These are phyloP conservation scores for Lepilemur ruficaudatus DNA, from an alignment of 2,797 vertebrate genomes.

Conservation along the genomic window DNA sequence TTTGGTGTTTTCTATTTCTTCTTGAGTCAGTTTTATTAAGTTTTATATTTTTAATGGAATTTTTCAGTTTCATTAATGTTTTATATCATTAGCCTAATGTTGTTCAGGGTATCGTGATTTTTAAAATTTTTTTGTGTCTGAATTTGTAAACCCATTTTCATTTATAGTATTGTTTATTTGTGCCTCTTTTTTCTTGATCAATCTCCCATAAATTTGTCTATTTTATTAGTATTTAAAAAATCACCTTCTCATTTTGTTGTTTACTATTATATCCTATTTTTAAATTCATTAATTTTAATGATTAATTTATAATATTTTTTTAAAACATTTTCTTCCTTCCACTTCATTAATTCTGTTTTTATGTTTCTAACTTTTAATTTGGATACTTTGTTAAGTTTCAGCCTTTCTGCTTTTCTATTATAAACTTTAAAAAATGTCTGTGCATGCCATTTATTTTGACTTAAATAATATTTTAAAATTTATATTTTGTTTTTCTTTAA, in stretches of 20 bases:
- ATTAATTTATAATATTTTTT: background rate
- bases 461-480: constrained; percentile 1
- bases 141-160: constrained; percentile 8
- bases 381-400: background rate
- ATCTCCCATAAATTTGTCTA: background rate
- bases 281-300: background rate
- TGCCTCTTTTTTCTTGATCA: background rate
- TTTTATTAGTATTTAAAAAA: background rate
- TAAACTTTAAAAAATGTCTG: background rate
- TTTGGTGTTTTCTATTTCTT: constrained; percentile 4
- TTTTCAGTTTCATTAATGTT: constrained; percentile 19
- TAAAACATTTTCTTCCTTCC: background rate
- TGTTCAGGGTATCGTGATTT: background rate
- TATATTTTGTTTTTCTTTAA: constrained; percentile 1
- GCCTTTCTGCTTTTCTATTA: background rate
- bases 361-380: constrained; percentile 29
- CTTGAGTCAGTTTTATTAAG: background rate
- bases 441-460: background rate
- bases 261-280: background rate
- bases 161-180: background rate
- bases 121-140: background rate
- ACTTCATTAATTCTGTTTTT: background rate
- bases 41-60: background rate
- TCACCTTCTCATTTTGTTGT: background rate
- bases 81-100: background rate